These are phyloP conservation scores for Ormyrus labotus DNA, from an alignment of 2,888 invertebrate genomes.

Conservation along the genomic window DNA sequence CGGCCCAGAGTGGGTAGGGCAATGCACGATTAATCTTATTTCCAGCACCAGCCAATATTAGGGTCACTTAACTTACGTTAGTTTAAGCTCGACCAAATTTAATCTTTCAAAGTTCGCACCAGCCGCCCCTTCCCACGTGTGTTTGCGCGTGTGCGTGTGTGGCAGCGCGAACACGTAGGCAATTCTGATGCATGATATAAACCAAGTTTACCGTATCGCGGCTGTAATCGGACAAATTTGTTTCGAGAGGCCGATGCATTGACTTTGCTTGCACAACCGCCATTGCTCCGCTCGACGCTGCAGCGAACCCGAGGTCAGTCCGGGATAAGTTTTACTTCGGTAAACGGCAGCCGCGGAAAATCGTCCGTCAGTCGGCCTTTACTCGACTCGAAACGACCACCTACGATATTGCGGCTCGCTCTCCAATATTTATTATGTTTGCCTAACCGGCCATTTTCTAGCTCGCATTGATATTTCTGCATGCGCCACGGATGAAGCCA, in stretches of 20 bases:
- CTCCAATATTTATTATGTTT: too few species aligned
- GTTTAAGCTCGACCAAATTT: slow-evolving; percentile 19
- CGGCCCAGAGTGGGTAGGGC: neutral
- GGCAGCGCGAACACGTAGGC: neutral
- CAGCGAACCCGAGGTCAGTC: too few species aligned
- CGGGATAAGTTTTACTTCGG: neutral
- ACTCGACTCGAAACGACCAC: neutral
- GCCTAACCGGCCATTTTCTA: too few species aligned
- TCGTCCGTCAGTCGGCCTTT: neutral
- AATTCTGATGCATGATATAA: slow-evolving; percentile 13
- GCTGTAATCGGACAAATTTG: slow-evolving; percentile 46
- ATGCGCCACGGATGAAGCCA: too few species aligned
- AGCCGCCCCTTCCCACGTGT: neutral
- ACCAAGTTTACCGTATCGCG: slow-evolving; percentile 42
- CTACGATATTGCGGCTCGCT: neutral
- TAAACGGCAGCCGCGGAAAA: neutral
- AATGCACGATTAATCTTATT: slow-evolving; percentile 1
- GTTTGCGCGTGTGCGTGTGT: neutral
- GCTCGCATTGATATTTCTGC: too few species aligned
- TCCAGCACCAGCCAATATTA: neutral
- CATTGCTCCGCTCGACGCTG: neutral
- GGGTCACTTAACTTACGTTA: slow-evolving; percentile 14
- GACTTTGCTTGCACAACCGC: slow-evolving; percentile 4
- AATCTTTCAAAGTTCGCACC: slow-evolving; percentile 22
- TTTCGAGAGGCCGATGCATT: slow-evolving; percentile 14